A percentile compares a stretch with the other conserved stretches of the same genome.
These are phyloP conservation scores for Tinea trinotella DNA, from an alignment of 2,888 invertebrate genomes.

Conservation along the genomic window DNA sequence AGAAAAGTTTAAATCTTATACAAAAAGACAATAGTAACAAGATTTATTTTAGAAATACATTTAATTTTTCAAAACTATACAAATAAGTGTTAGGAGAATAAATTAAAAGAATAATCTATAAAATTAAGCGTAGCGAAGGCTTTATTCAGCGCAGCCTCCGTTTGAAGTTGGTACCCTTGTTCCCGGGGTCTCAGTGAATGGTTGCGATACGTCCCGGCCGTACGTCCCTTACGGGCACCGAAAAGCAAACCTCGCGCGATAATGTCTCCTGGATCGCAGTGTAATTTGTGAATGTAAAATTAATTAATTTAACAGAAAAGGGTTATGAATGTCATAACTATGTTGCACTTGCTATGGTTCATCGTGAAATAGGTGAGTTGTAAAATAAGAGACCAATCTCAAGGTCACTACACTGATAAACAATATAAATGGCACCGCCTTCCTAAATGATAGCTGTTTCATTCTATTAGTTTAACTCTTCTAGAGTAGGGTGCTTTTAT, in stretches of 20 bases:
- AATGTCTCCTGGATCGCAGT: conserved; percentile 16
- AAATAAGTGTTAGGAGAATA: too few species aligned
- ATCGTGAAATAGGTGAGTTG: conserved; percentile 13
- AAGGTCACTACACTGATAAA: conserved; percentile 18
- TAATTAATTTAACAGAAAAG: background rate
- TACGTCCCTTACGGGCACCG: conserved; percentile 23
- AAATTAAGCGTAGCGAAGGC: background rate
- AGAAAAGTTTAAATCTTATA: too few species aligned
- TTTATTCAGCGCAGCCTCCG: conserved; percentile 8
- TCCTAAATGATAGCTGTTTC: background rate
- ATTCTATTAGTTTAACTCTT: background rate
- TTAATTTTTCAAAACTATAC: too few species aligned
- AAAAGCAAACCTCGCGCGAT: conserved; percentile 20
- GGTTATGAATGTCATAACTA: too few species aligned
- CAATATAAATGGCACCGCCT: conserved; percentile 9
- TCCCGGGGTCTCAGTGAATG: conserved; percentile 60
- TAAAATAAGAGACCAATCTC: background rate
- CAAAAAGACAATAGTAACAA: too few species aligned
- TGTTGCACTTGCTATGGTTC: too few species aligned
- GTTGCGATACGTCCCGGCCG: conserved; percentile 34
- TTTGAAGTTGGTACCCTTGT: conserved; percentile 8
- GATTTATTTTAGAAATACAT: too few species aligned
- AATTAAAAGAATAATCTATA: background rate
- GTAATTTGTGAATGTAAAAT: conserved; percentile 6
- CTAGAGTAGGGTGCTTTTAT: too few species aligned